These are phyloP conservation scores for Campaea margaritaria DNA, from an alignment of 2,888 invertebrate genomes.

Conservation along the genomic window DNA sequence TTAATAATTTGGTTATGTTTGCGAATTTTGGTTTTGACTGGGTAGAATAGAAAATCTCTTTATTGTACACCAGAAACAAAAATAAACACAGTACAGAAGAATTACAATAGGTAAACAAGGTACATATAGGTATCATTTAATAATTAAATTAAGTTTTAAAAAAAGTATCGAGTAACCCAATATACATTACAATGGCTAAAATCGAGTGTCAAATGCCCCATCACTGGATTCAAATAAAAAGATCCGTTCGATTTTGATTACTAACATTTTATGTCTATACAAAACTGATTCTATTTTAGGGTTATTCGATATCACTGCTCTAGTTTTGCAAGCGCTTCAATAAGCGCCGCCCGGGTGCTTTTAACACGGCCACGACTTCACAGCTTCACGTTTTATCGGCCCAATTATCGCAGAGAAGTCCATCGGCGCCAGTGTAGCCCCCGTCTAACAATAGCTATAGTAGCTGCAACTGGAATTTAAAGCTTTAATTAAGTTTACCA, in stretches of 20 bases:
- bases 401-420: constrained; percentile 54
- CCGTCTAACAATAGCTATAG: constrained; percentile 51
- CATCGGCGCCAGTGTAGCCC: constrained; percentile 49
- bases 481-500: constrained; percentile 58
- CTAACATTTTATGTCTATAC: constrained; percentile 38
- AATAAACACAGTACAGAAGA: no score
- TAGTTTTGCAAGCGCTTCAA: constrained; percentile 34
- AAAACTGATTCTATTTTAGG: constrained; percentile 38
- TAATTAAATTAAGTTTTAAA: not conserved
- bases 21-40: no score
- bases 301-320: constrained; percentile 34
- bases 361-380: constrained; percentile 35
- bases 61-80: no score
- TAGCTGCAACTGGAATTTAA: constrained; percentile 52
- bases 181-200: constrained; percentile 8
- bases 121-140: not conserved
- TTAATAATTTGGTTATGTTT: no score
- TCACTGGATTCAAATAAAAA: constrained; percentile 27
- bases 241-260: constrained; percentile 30
- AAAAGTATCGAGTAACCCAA: not conserved
- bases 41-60: no score
- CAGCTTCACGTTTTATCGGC: constrained; percentile 55
- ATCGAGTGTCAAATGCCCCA: constrained; percentile 24
- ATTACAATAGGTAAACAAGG: not conserved
- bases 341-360: constrained; percentile 28